These are phyloP conservation scores for Ammospiza nelsoni DNA, from an alignment of 2,113 vertebrate genomes.

Conservation along the genomic window DNA sequence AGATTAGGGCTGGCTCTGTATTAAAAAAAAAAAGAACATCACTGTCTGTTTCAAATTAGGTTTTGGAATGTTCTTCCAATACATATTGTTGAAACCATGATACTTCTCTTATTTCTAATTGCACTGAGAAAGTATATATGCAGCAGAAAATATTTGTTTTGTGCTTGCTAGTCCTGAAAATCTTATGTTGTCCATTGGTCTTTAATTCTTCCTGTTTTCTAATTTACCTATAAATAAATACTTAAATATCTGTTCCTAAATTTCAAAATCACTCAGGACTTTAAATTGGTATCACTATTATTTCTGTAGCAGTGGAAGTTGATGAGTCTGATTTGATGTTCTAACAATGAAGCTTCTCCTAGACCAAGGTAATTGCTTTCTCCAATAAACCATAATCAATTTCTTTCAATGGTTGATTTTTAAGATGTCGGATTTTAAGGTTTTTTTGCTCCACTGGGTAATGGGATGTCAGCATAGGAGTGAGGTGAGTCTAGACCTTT, in stretches of 20 bases:
- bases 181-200: accelerated
- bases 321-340: not conserved
- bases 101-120: not conserved
- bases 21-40: not conserved
- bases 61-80: not conserved
- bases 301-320: not conserved
- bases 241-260: not conserved
- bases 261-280: not conserved
- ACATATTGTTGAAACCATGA: not conserved
- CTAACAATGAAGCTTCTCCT: not conserved
- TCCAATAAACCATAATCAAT: not conserved
- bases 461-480: not conserved
- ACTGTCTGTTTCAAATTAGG: not conserved
- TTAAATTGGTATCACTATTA: not conserved
- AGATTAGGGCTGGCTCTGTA: not conserved
- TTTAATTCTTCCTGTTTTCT: not conserved
- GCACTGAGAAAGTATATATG: not conserved
- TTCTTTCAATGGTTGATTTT: not conserved
- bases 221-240: not conserved
- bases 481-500: not conserved
- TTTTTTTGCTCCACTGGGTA: not conserved
- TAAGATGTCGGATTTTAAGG: not conserved
- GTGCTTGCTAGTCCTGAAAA: accelerated
- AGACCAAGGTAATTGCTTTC: not conserved
- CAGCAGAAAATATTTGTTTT: not conserved